Base-by-base conservation (phyloP, 2,113 vertebrate species). In the Labrus mixtus region DNA sequence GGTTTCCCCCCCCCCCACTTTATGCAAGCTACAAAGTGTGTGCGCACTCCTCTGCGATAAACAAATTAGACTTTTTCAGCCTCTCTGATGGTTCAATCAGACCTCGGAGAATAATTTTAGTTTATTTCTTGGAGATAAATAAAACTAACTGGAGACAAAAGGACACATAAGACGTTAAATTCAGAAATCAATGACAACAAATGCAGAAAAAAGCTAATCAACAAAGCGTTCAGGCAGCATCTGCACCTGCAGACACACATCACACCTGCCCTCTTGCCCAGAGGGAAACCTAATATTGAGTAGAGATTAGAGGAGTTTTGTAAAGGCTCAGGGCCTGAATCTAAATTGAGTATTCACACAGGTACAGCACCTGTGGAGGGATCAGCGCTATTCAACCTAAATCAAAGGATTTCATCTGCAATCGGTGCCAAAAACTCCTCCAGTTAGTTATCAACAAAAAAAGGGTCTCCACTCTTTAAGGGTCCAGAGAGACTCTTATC, bases 361-460 rank as follows among this genome's bases (percentile, higher is more conserved):
- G 87, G 90, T 90, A 78, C 19, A 81, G 81, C 90, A 93, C 90
- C 90, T 93, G 92, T 91, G 75, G 89, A 82, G 64, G 86, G 86
- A 85, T 86, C 76, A 48, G 67, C 13, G 66, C 68, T 62, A 51
- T 76, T 86, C 84, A 79, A 69, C 39, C 64, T 8, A 73, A 78
- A 82, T 68, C 76, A 72, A 81, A 76, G 62, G 67, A 56, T 77
- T 75, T 53, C n/a, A 13, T 6, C 25, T 56, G 17, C 65, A 73
- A 82, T 79, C 58, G 15, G 79, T 65, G 68, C 85, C 69, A 79
- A 68, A 51, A 82, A 83, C 63, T 66, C 36, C 58, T 53, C 51
- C 10, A 54, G 72, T 84, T 81, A 76, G 80, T 82, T 41, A 50
- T 76, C 61, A 78, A 46, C n/a, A 66, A 46, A 64, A 79, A 76